Evolutionary conservation across 2,888 invertebrate genomes (phyloP).

Genomic region (Cephus pygmeus): DNA sequence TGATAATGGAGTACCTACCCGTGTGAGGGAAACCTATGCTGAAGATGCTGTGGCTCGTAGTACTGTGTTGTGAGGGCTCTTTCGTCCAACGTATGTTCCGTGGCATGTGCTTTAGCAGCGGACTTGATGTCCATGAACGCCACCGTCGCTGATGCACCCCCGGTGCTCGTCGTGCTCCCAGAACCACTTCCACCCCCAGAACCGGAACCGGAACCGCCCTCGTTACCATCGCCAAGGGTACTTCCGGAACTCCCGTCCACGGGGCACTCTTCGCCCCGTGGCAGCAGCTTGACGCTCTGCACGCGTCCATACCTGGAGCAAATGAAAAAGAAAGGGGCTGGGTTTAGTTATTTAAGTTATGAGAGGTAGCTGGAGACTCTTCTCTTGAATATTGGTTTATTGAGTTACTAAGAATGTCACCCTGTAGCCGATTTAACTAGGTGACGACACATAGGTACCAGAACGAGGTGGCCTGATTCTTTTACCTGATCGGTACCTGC

Average conservation of each 20-base stretch:
- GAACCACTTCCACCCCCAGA: slow-evolving; percentile 61
- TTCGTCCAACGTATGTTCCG: slow-evolving; percentile 90
- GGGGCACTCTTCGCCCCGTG: slow-evolving; percentile 69
- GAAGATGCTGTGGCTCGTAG: slow-evolving; percentile 80
- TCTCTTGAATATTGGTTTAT: too few species aligned
- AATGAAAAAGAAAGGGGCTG: not conserved
- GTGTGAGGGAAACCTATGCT: slow-evolving; percentile 68
- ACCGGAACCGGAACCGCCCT: slow-evolving; percentile 56
- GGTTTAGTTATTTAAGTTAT: too few species aligned
- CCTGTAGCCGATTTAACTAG: too few species aligned
- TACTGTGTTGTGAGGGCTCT: slow-evolving; percentile 89
- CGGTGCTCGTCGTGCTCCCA: slow-evolving; percentile 70
- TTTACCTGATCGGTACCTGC: too few species aligned
- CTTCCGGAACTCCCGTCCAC: slow-evolving; percentile 66
- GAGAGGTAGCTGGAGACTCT: too few species aligned
- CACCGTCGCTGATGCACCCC: slow-evolving; percentile 86
- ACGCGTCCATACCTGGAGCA: slow-evolving; percentile 93
- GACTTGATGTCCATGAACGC: slow-evolving; percentile 98
- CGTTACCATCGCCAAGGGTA: slow-evolving; percentile 67
- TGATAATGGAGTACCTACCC: slow-evolving; percentile 64
- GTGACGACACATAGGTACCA: too few species aligned
- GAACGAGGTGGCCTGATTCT: too few species aligned
- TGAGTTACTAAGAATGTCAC: too few species aligned
- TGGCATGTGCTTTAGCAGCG: slow-evolving; percentile 92
- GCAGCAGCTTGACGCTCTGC: slow-evolving; percentile 94